Percentiles rank a stretch among this genome's conserved stretches.
These are phyloP conservation scores for Zoroaster sp. DNA, from an alignment of 53 echinoderm and acorn worm genomes.

Conservation along the genomic window DNA sequence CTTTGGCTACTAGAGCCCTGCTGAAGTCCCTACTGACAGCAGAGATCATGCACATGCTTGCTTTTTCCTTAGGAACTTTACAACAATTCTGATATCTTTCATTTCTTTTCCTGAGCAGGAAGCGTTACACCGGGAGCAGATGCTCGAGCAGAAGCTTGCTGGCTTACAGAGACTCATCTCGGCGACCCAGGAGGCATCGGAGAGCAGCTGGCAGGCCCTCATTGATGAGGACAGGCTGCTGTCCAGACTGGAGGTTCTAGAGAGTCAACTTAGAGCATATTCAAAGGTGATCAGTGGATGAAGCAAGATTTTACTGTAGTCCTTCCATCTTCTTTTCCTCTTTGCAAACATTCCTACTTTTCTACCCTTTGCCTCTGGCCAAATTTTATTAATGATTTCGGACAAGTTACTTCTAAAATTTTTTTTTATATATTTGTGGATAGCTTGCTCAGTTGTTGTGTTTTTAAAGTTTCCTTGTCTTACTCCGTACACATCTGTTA, in stretches of 20 bases:
- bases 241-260: conserved; percentile 92
- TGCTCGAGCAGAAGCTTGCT: conserved; percentile 97
- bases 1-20: too few species aligned
- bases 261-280: conserved; percentile 94
- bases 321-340: too few species aligned
- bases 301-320: too few species aligned
- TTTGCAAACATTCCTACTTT: too few species aligned
- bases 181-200: conserved; percentile 94
- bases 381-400: too few species aligned
- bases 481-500: too few species aligned
- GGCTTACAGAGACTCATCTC: conserved; percentile 87
- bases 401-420: too few species aligned
- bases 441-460: too few species aligned
- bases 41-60: neutral
- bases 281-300: conserved; percentile 84
- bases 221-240: conserved; percentile 96
- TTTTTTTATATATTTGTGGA: too few species aligned
- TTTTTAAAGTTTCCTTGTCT: too few species aligned
- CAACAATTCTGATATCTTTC: neutral
- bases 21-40: neutral
- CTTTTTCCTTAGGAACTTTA: neutral
- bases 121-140: conserved; percentile 95
- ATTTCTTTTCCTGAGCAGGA: conserved; percentile 57
- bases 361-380: too few species aligned
- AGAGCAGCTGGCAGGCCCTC: conserved; percentile 98